Evolutionary conservation across 1,140 invertebrate genomes (phyloP).

Genomic region (Wiebesia pumilae): DNA sequence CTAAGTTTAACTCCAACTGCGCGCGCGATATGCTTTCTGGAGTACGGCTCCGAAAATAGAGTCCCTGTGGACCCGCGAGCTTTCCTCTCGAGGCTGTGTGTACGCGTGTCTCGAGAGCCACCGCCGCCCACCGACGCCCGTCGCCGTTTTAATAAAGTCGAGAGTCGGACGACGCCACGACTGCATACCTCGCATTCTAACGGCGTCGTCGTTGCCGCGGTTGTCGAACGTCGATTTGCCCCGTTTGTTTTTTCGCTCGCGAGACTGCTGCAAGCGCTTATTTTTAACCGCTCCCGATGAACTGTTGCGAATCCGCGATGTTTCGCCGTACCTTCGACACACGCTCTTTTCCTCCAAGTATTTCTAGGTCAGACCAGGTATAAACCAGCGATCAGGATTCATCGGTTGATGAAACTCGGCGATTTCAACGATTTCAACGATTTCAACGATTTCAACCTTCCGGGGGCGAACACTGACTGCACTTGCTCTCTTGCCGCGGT

Average conservation of each 20-base stretch:
- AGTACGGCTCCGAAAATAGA: slow-evolving; percentile 42
- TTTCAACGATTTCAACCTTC: too few relatives aligned
- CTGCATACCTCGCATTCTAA: slow-evolving; percentile 17
- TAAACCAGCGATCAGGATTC: too few relatives aligned
- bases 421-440: too few relatives aligned
- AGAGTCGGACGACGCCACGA: background rate
- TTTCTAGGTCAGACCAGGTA: slow-evolving; percentile 1
- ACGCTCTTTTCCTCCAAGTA: background rate
- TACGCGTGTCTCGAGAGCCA: background rate
- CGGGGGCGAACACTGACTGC: too few relatives aligned
- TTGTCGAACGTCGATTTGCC: background rate
- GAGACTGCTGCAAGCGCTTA: background rate
- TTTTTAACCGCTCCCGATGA: slow-evolving; percentile 8
- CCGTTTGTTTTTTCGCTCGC: background rate
- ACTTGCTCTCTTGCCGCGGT: too few relatives aligned
- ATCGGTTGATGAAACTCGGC: too few relatives aligned
- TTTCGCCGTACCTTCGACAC: background rate
- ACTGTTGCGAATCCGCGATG: background rate
- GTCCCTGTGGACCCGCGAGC: background rate
- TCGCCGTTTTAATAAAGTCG: slow-evolving; percentile 24
- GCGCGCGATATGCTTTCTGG: slow-evolving; percentile 43
- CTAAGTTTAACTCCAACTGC: slow-evolving; percentile 43
- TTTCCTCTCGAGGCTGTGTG: background rate
- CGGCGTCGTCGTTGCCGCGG: background rate
- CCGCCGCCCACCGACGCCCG: background rate